Conservation (phyloP, 2,113 vertebrate species). For the Coreoperca whiteheadi region DNA sequence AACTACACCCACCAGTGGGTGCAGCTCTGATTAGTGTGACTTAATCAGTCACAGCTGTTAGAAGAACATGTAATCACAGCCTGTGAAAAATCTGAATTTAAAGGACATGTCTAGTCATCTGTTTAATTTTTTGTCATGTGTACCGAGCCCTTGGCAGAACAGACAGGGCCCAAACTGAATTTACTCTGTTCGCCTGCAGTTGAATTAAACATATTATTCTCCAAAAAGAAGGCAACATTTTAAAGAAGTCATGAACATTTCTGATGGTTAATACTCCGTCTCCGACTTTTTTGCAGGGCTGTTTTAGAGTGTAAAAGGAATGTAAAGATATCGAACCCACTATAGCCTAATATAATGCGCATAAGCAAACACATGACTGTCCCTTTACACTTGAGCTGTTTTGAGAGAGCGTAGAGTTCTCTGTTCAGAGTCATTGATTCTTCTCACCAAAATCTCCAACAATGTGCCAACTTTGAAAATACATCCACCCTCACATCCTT, state of each 20-base stretch:
- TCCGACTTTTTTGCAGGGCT: background rate
- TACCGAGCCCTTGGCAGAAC: background rate
- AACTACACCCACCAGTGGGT: slow-evolving; percentile 44
- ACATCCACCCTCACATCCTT: background rate
- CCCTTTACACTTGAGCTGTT: slow-evolving; percentile 37
- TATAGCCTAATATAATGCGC: background rate
- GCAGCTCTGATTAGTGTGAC: slow-evolving; percentile 64
- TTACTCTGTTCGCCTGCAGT: background rate
- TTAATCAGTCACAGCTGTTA: slow-evolving; percentile 74
- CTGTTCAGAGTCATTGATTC: slow-evolving; percentile 30
- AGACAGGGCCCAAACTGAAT: background rate
- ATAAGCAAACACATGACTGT: background rate
- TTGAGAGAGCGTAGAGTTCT: slow-evolving; percentile 7
- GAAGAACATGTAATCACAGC: slow-evolving; percentile 66
- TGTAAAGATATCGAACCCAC: background rate
- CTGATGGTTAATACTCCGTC: background rate
- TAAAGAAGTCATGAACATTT: background rate
- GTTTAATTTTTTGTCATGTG: slow-evolving; percentile 49
- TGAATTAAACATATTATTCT: slow-evolving; percentile 1
- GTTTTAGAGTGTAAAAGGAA: background rate
- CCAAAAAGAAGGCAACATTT: background rate
- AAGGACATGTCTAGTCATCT: slow-evolving; percentile 61
- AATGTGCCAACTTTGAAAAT: slow-evolving; percentile 8
- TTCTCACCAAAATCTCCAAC: background rate
- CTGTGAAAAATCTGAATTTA: slow-evolving; percentile 72